phyloP scores from a whole-genome alignment of 2,113 vertebrate genomes.

The Pheucticus melanocephalus region DNA sequence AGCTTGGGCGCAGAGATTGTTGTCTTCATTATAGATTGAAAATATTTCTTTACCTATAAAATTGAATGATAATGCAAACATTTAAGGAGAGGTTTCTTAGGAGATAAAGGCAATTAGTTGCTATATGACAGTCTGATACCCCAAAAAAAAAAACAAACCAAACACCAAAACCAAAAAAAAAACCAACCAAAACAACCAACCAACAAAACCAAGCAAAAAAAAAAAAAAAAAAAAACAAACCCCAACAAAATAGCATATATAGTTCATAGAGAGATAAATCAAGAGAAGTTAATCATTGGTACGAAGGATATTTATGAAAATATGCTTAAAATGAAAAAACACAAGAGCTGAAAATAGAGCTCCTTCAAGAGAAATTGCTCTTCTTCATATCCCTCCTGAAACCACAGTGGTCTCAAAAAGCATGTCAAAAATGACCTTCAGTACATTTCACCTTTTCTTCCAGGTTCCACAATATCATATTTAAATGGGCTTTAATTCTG shows the following conservation, averaged over 20 bases:
- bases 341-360: not conserved
- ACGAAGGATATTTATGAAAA: not conserved
- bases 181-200: not conserved
- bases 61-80: not conserved
- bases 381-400: not conserved
- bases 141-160: not conserved
- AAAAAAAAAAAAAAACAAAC: too few relatives aligned
- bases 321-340: not conserved
- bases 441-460: not conserved
- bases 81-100: not conserved
- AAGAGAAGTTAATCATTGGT: not conserved
- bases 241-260: too few relatives aligned
- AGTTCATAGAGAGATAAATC: not conserved
- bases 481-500: not conserved
- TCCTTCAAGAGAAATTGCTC: not conserved
- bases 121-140: not conserved
- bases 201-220: not conserved
- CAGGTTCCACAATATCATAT: not conserved
- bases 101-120: not conserved
- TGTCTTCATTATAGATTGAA: conserved; percentile 87
- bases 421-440: not conserved
- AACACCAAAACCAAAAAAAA: not conserved
- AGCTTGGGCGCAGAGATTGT: conserved; percentile 82
- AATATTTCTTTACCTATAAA: conserved; percentile 78
- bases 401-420: not conserved